These are phyloP conservation scores for Gasteruption jaculator DNA, from an alignment of 2,888 invertebrate species.

Conservation along the genomic window DNA sequence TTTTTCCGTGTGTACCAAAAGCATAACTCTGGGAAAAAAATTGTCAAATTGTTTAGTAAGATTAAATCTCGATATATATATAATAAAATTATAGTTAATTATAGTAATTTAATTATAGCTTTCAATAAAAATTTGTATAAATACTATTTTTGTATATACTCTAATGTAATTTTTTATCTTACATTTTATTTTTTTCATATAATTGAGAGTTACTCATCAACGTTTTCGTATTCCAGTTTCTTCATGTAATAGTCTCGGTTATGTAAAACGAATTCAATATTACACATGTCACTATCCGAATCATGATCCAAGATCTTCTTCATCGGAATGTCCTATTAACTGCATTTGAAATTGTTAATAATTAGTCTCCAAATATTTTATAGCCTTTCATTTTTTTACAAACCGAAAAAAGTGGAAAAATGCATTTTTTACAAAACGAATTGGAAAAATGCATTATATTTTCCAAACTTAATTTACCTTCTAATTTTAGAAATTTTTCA, in stretches of 20 bases:
- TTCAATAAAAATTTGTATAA: constrained; percentile 5
- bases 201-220: constrained; percentile 71
- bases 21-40: constrained; percentile 66
- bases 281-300: constrained; percentile 50
- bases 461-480: too few species aligned
- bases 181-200: background rate
- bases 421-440: too few species aligned
- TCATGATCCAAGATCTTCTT: constrained; percentile 41
- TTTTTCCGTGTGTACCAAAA: constrained; percentile 59
- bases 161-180: background rate
- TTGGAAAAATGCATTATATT: too few species aligned
- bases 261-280: constrained; percentile 75
- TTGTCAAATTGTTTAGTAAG: too few species aligned
- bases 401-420: too few species aligned
- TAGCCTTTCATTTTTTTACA: constrained; percentile 63
- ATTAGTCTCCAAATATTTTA: constrained; percentile 6
- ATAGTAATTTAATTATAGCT: constrained; percentile 67
- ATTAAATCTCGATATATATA: too few species aligned
- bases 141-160: too few species aligned
- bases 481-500: too few species aligned
- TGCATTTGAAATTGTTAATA: constrained; percentile 20
- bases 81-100: too few species aligned
- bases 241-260: constrained; percentile 90
- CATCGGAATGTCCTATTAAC: constrained; percentile 30
- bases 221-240: constrained; percentile 76